phyloP scores from a whole-genome alignment of 2,113 vertebrate genomes.

The Erythrolamprus reginae region DNA sequence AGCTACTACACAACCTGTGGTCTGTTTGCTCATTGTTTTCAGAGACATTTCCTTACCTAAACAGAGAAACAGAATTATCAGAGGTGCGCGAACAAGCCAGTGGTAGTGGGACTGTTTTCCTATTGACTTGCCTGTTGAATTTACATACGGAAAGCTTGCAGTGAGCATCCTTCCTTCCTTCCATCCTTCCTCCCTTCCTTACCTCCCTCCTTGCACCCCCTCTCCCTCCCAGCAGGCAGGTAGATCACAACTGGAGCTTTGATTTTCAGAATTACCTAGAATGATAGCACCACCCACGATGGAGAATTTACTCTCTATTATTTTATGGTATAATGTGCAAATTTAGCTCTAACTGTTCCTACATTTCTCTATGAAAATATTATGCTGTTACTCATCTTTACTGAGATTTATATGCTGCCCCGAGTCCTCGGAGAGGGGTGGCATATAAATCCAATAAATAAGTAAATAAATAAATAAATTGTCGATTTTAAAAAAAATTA shows the following conservation, averaged over 20 bases:
- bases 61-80: background rate
- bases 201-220: no score
- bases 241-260: background rate
- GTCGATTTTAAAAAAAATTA: no score
- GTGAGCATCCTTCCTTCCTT: background rate
- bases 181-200: no score
- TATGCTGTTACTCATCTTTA: background rate
- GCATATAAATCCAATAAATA: no score
- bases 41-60: background rate
- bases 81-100: background rate
- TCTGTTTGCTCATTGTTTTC: background rate
- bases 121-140: background rate
- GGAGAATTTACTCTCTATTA: background rate
- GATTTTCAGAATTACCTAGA: background rate
- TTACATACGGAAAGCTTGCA: background rate
- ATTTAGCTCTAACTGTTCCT: background rate
- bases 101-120: background rate
- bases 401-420: no score
- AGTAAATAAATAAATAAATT: background rate
- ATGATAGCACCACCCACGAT: no score
- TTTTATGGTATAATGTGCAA: background rate
- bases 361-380: background rate
- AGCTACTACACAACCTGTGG: background rate
- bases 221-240: background rate
- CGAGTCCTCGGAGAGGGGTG: no score